Evolutionary conservation across 2,888 invertebrate species (phyloP), one percentile per base, ranked within the genome.

Genomic region (Parapristionchus giblindavisi): DNA sequence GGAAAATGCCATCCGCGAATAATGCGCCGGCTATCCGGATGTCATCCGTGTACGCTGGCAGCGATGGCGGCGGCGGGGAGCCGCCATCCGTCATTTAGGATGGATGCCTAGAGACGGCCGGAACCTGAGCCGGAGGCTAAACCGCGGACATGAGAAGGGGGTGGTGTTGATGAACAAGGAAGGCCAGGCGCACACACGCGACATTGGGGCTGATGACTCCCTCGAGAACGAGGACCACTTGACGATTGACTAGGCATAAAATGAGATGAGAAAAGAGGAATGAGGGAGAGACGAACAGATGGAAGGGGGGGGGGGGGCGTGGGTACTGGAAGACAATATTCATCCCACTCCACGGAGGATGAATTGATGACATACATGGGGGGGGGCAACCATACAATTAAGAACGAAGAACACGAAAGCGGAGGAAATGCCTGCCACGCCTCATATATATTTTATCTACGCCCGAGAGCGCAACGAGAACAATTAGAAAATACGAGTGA

Each of bases 21-120:
- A 84, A 68, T 6, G 79, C 68, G 21, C 82, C 83, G 3, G 82
- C 83, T 32, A 84, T 81, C 34, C 82, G 81, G 52, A 84, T 81
- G 74, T 84, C 84, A 48, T 84, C 84, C 27, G 84, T 83, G 77
- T 83, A 82, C 21, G 77, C 80, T 8, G 48, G 48, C 48, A 48
- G 14, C 21, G 48, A 48, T 34, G 73, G 75, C 54, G 73, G 58
- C 34, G 73, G 75, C 54, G 73, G 58, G 4, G 29, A 27, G 58
- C 43, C 71, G 58, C 40, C 32, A 27, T 21, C n/a, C n/a, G n/a
- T 21, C 48, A n/a, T n/a, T n/a, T n/a, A n/a, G n/a, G n/a, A n/a
- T n/a, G n/a, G n/a, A n/a, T n/a, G n/a, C 14, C 1, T 11, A 32
- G 24, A 40, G n/a, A 52, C 52, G 21, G 3, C n/a, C 43, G 43